Evolutionary conservation across 2,113 vertebrate genomes (phyloP), one percentile per base, ranked within the genome.

Genomic region (Pelobates fuscus): DNA sequence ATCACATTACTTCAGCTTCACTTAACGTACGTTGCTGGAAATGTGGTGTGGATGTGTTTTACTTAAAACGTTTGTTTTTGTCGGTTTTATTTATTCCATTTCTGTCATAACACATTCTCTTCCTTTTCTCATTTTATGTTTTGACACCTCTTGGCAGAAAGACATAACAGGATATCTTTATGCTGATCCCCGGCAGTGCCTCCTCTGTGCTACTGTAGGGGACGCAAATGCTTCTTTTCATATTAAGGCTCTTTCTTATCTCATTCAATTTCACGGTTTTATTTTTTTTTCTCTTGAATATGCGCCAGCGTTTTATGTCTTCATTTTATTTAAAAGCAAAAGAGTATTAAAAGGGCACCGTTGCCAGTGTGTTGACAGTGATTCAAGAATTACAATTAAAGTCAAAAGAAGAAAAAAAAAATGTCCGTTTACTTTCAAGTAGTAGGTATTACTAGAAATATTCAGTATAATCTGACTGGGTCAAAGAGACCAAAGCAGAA

Each of bases 101-200:
- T 46, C 17, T 54, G 87, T 88, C 83, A 85, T 86, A 87, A 90
- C 84, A 82, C 78, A 73, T 77, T 81, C 79, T 79, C 69, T 84
- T 75, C 63, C 26, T 54, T 43, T 54, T 30, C 69, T 46, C 52
- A 1, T 61, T 60, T 43, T 41, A 25, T 54, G 61, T 57, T 62
- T 65, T 73, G 71, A 64, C 71, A 52, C 61, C 71, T 72, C 25
- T 49, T 73, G 71, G 46, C 71, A 73, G 71, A 55, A 64, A 62
- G 29, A 63, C 17, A 55, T 41, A 32, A 57, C 60, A 64, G 60
- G 21, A 73, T 55, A 65, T 73, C 71, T 64, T 15, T 30, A 46
- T 49, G 52, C 43, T 49, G 58, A 61, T 24, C 25, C 18, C 21
- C 52, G 21, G 52, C 52, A 37, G 32, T 10, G 44, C 44, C 44